Conservation (phyloP, 1,140 invertebrate genomes). For the Fragariocoptes setiger region DNA sequence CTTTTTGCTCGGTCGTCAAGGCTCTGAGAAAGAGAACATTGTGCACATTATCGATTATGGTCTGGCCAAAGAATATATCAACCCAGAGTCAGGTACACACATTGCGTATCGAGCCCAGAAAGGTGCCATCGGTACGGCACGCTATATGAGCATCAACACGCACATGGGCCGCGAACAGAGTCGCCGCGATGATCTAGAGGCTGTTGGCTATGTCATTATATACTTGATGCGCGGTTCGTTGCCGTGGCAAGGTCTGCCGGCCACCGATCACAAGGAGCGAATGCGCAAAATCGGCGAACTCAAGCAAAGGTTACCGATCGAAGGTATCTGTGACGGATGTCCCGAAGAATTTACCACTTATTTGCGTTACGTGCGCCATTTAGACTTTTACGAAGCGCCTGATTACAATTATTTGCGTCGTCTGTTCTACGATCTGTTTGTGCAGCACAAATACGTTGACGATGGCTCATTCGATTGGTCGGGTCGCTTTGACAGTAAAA, state of each 20-base stretch:
- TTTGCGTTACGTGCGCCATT: slow-evolving; percentile 26
- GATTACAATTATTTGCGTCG: slow-evolving; percentile 24
- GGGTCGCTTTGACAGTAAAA: slow-evolving; percentile 5
- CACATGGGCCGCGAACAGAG: slow-evolving; percentile 46
- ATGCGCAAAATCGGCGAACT: slow-evolving; percentile 99
- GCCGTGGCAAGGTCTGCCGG: slow-evolving; percentile 98
- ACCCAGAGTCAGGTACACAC: slow-evolving; percentile 23
- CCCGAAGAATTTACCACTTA: slow-evolving; percentile 60
- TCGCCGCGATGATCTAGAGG: slow-evolving; percentile 91
- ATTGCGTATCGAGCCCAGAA: slow-evolving; percentile 27
- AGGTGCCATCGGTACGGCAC: slow-evolving; percentile 25
- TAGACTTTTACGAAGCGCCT: slow-evolving; percentile 27
- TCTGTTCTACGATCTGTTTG: slow-evolving; percentile 20
- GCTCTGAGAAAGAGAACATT: slow-evolving; percentile 21
- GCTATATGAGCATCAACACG: slow-evolving; percentile 14
- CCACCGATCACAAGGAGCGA: slow-evolving; percentile 87
- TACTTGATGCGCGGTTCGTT: slow-evolving; percentile 92
- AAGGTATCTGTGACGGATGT: slow-evolving; percentile 82
- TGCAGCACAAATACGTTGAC: slow-evolving; percentile 17
- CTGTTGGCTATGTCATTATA: slow-evolving; percentile 99
- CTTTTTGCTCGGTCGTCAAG: slow-evolving; percentile 5
- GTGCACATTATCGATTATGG: slow-evolving; percentile 22
- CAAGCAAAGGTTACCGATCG: slow-evolving; percentile 83
- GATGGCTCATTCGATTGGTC: slow-evolving; percentile 22
- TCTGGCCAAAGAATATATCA: slow-evolving; percentile 27